These are phyloP conservation scores for Cynopterus brachyotis DNA, from an alignment of 2,113 vertebrate genomes.

Conservation along the genomic window DNA sequence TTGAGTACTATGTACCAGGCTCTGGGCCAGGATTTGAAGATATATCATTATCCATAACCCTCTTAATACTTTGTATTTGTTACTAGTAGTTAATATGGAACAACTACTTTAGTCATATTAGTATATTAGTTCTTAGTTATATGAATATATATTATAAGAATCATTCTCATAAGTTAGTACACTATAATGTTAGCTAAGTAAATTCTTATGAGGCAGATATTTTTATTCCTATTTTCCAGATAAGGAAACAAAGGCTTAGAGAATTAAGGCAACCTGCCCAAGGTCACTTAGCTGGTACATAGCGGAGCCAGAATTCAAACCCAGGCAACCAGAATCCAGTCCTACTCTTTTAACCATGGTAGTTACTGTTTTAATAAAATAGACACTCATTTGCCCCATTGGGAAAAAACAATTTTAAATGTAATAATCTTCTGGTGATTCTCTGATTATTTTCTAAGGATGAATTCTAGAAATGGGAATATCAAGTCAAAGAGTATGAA, in stretches of 20 bases:
- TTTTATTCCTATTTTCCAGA: background rate
- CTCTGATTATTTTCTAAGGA: background rate
- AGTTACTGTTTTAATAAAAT: background rate
- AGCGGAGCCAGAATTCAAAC: background rate
- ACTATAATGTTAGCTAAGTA: background rate
- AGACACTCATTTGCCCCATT: background rate
- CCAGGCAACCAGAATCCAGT: background rate
- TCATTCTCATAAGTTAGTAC: background rate
- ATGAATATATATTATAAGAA: background rate
- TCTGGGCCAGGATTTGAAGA: background rate
- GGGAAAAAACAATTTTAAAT: slow-evolving; percentile 1
- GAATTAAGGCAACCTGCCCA: background rate
- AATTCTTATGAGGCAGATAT: background rate
- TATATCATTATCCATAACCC: background rate
- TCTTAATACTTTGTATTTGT: slow-evolving; percentile 11
- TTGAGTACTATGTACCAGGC: background rate
- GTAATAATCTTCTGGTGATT: background rate
- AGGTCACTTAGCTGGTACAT: background rate
- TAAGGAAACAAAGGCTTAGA: background rate
- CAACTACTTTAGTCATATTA: background rate
- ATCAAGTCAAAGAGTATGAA: background rate
- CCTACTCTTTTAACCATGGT: background rate
- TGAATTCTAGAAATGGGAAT: slow-evolving; percentile 11
- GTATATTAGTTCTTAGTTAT: slow-evolving; percentile 29
- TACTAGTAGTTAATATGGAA: background rate